Percentiles rank a stretch among this genome's conserved stretches.
phyloP scores from a whole-genome alignment of 1,140 invertebrate species.

The Bombus polaris region DNA sequence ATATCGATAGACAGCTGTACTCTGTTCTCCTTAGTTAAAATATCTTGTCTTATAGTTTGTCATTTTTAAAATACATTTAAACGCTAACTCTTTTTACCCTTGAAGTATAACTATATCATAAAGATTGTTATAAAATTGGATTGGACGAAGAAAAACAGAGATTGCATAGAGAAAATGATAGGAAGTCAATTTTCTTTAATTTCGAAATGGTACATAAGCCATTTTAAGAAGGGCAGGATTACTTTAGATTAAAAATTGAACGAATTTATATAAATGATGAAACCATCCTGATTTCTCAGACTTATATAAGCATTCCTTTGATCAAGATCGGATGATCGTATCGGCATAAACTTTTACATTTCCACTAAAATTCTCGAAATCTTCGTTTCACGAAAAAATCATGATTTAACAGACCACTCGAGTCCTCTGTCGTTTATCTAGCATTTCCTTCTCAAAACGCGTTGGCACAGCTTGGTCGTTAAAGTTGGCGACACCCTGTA shows the following conservation, averaged over 20 bases:
- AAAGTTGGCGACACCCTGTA: slow-evolving; percentile 18
- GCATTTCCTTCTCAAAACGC: neutral
- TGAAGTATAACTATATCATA: no score
- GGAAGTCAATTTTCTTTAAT: no score
- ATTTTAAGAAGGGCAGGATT: no score
- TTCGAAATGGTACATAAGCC: no score
- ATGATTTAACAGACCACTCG: neutral
- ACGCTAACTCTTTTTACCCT: no score
- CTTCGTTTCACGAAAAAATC: neutral
- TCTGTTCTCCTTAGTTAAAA: no score
- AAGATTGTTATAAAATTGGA: no score
- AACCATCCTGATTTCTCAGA: neutral
- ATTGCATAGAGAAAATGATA: no score
- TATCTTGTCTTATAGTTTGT: no score
- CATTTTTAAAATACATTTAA: no score
- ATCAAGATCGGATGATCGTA: neutral
- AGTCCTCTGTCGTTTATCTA: neutral
- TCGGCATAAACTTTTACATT: neutral
- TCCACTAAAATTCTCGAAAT: neutral
- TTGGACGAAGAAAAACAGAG: no score
- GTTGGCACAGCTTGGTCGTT: slow-evolving; percentile 5
- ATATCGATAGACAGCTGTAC: no score
- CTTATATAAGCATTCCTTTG: neutral
- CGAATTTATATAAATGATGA: neutral
- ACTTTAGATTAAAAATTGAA: neutral